Conservation (phyloP, 2,888 invertebrate genomes). For the Trissoscelio sp. region DNA sequence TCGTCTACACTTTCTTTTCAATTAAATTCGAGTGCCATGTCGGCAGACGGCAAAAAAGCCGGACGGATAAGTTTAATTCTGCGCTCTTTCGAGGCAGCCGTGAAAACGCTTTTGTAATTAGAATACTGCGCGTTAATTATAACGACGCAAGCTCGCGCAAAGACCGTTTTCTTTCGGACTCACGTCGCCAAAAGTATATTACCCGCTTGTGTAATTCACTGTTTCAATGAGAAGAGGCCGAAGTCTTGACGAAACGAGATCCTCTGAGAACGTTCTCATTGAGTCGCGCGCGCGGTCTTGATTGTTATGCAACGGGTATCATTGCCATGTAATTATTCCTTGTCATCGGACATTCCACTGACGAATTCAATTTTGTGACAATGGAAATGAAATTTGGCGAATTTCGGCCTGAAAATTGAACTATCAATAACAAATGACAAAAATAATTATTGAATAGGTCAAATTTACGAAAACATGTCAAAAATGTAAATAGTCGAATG, state of each 20-base stretch:
- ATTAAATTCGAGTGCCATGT: slow-evolving; percentile 52
- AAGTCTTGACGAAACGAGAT: slow-evolving; percentile 56
- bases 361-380: slow-evolving; percentile 4
- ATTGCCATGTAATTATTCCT: slow-evolving; percentile 38
- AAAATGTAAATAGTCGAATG: too few species aligned
- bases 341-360: background rate
- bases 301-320: slow-evolving; percentile 61
- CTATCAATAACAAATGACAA: too few species aligned
- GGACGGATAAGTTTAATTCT: slow-evolving; percentile 62
- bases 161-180: slow-evolving; percentile 59
- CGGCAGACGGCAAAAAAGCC: slow-evolving; percentile 26
- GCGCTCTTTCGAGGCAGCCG: slow-evolving; percentile 47
- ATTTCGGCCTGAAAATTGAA: too few species aligned
- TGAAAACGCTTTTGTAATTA: slow-evolving; percentile 64
- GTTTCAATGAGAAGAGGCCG: slow-evolving; percentile 40
- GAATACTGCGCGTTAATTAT: slow-evolving; percentile 65
- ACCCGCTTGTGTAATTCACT: slow-evolving; percentile 46
- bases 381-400: background rate
- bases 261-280: slow-evolving; percentile 58
- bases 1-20: slow-evolving; percentile 56
- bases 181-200: slow-evolving; percentile 58
- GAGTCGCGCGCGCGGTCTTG: slow-evolving; percentile 33
- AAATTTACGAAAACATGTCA: too few species aligned
- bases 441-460: too few species aligned
- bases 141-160: slow-evolving; percentile 56